Conservation (phyloP, 2,113 vertebrate species). For the Scortum barcoo region DNA sequence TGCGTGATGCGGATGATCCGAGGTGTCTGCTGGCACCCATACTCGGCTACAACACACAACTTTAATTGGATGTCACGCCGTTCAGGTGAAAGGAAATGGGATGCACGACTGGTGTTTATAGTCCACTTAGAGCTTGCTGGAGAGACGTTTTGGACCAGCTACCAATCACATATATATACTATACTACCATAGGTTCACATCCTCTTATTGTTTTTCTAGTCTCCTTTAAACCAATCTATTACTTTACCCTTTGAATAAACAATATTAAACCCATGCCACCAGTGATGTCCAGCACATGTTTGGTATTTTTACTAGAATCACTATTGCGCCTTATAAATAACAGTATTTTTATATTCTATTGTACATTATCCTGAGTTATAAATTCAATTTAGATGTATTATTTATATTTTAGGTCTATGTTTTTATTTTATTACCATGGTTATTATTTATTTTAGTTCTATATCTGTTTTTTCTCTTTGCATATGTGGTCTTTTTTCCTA, state of each 20-base stretch:
- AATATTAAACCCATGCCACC: neutral
- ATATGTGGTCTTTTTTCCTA: too few relatives aligned
- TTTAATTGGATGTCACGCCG: constrained; percentile 60
- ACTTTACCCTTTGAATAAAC: neutral
- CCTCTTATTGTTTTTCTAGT: neutral
- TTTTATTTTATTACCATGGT: too few relatives aligned
- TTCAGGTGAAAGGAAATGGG: constrained; percentile 32
- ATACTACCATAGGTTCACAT: too few relatives aligned
- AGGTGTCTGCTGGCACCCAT: constrained; percentile 38
- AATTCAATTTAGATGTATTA: too few relatives aligned
- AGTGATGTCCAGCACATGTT: neutral
- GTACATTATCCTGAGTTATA: too few relatives aligned
- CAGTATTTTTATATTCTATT: too few relatives aligned
- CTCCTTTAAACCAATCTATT: neutral
- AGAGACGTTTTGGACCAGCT: neutral
- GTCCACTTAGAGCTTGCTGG: constrained; percentile 13
- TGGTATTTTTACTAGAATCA: neutral
- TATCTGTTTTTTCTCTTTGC: too few relatives aligned
- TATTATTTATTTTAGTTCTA: too few relatives aligned
- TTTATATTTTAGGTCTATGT: too few relatives aligned
- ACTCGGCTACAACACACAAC: constrained; percentile 25
- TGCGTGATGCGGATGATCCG: constrained; percentile 38
- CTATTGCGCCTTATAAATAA: too few relatives aligned
- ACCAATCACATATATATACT: too few relatives aligned
- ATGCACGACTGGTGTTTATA: constrained; percentile 12